phyloP scores from a whole-genome alignment of 2,888 invertebrate species.

The Drosophila quinaria region DNA sequence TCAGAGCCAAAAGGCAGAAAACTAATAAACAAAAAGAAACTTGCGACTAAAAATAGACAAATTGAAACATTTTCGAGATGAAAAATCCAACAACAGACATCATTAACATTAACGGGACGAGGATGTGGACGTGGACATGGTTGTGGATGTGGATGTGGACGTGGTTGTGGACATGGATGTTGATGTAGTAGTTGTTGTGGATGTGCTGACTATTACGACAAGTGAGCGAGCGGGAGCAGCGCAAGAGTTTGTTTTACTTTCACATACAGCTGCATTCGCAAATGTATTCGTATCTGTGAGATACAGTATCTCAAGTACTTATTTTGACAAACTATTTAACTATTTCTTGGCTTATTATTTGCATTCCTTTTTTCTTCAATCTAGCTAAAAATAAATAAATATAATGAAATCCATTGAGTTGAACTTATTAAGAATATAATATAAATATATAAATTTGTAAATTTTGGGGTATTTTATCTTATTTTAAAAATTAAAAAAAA shows the following conservation, averaged over 20 bases:
- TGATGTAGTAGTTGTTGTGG: background rate
- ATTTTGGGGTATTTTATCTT: no score
- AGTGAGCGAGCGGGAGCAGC: constrained; percentile 3
- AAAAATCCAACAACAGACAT: constrained; percentile 65
- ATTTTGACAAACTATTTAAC: background rate
- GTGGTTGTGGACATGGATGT: constrained; percentile 41
- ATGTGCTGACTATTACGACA: constrained; percentile 57
- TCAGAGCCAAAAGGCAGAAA: constrained; percentile 51
- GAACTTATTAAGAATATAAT: no score
- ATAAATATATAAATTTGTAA: no score
- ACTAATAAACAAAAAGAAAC: constrained; percentile 81
- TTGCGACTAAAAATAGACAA: constrained; percentile 81
- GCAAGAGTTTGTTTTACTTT: constrained; percentile 50
- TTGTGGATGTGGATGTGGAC: constrained; percentile 45
- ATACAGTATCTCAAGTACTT: constrained; percentile 39
- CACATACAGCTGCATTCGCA: constrained; percentile 20
- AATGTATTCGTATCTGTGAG: constrained; percentile 57
- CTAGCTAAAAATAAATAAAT: no score
- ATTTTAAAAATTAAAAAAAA: no score
- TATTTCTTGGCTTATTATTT: background rate
- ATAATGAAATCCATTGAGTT: no score
- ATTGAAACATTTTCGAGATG: constrained; percentile 78
- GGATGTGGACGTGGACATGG: constrained; percentile 57
- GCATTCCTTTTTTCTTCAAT: background rate
- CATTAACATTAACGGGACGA: constrained; percentile 58